Evolutionary conservation across 2,888 invertebrate species (phyloP), one percentile per base, ranked within the genome.

Genomic region (Pollenia labialis): DNA sequence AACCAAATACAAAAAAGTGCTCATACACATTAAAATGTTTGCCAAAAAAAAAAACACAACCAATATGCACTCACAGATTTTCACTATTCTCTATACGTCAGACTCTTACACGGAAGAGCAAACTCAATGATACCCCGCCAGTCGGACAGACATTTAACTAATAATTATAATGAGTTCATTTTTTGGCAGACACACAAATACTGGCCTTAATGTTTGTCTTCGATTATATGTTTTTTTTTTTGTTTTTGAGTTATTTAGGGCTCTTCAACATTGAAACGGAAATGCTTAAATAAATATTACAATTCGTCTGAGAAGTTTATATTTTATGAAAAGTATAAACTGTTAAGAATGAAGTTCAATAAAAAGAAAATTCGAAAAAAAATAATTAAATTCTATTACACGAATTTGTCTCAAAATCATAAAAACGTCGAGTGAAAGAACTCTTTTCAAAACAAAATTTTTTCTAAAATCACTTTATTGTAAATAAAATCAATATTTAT

Each of bases 201-300:
- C 54, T 71, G 69, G 82, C 82, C 62, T 75, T 18, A 42, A 50
- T 54, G 16, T 56, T 62, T 42, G 16, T 42, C 42, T 42, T 9
- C 10, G 16, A 42, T 42, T 62, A 42, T 62, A 16, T 42, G 14
- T 58, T 58, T 40, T 9, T n/a, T n/a, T n/a, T n/a, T n/a, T n/a
- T 18, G 3, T 58, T 18, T 58, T 58, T 14, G 8, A 10, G 32
- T 32, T 44, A 42, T 62, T 62, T n/a, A 62, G 3, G n/a, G n/a
- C 32, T 62, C 9, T 44, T 11, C 4, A 71, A 18, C 40, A 52
- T 11, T 16, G 4, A 40, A 74, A 79, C 72, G 83, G 83, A 84
- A 84, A 68, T 84, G 74, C 72, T 84, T 84, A 79, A 79, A 79
- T 74, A 79, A 84, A 84, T 84, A 74, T 60, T 52, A 79, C 74